Evolutionary conservation across 2,113 vertebrate genomes (phyloP), one percentile per base, ranked within the genome.

Genomic region (Budorcas taxicolor): DNA sequence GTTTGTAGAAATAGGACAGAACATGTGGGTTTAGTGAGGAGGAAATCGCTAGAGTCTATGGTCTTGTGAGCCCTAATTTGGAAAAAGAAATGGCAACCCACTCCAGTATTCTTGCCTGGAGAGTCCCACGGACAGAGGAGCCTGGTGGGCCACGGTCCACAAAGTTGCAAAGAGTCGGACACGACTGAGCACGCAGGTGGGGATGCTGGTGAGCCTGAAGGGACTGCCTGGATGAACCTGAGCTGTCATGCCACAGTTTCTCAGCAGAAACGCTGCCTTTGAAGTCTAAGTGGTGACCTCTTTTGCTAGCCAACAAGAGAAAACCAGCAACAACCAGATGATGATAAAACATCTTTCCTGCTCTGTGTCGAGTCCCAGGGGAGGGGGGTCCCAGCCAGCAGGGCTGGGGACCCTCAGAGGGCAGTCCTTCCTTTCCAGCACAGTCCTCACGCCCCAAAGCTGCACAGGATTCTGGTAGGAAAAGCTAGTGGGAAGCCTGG

Each of bases 171-270:
- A 67, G 36, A 40, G 36, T 3, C 3, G 0, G n/a, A 71, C n/a
- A 23, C 0, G 0, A 40, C 67, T 3, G n/a, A 23, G 5, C 67
- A 23, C 3, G 11, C 19, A 5, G 11, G 17, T 36, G n/a, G 17
- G 1, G n/a, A 12, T 23, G 67, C n/a, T 36, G n/a, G 21, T 15
- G n/a, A 19, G 19, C 27, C 11, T 71, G 31, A 13, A 13, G 25
- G 78, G 81, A 50, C n/a, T 50, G 9, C 53, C 45, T 33, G 11
- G 16, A 31, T 78, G 45, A 93, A 55, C 47, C 21, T 33, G 64
- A 85, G 45, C 43, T 81, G 9, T 67, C 12, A 13, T 4, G 1
- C 53, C 62, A 78, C n/a, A 87, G 15, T 0, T 45, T 94, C 83
- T 25, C 15, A 53, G 29, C n/a, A 90, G 29, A 47, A 7, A 92